Base-by-base conservation (phyloP, 1,140 invertebrate genomes). In the Drosophila ananassae region DNA sequence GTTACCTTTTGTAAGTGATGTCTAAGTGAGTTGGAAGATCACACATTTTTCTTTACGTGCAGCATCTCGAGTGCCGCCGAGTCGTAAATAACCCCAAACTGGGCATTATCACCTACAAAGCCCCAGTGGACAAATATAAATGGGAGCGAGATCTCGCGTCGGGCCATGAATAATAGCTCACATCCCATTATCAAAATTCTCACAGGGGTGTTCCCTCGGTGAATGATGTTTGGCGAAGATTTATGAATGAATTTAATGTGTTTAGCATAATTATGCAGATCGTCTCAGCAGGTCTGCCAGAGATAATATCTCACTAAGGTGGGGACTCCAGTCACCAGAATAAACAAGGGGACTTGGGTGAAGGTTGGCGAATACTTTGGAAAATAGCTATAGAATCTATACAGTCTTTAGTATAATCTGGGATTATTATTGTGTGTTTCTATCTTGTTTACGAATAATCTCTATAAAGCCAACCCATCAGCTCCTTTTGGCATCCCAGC, bases 101-200 rank as follows among this genome's bases (percentile, higher is more conserved):
- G 79, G 71, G 72, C 21, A 82, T 89, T 89, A 89, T 87, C 82
- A 87, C 82, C 79, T 83, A 89, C 68, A 89, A 79, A 89, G 68
- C 58, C 39, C 32, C 22, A 39, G 32, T 51, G 28, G 69, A 73
- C 67, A 60, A 73, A 63, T 73, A 73, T 64, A 82, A 82, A 82
- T 80, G 73, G 69, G 81, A 85, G 73, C 76, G 67, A 63, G 73
- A 69, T 60, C 61, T 63, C 34, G 34, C 34, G 34, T 37, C 34
- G 34, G 34, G 58, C 59, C 59, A 82, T 85, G 82, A 85, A 87
- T 78, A 87, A 81, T 87, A 72, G 77, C 64, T 74, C 64, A 37
- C 75, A 78, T 59, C 54, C 56, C 52, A 72, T 64, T 66, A 66
- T 77, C 51, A 22, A 50, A 55, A 53, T 77, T 63, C 74, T 61